Percentiles rank a stretch among this genome's conserved stretches.
Conservation (phyloP, 2,797 vertebrate species). For the Heliangelus exortis region DNA sequence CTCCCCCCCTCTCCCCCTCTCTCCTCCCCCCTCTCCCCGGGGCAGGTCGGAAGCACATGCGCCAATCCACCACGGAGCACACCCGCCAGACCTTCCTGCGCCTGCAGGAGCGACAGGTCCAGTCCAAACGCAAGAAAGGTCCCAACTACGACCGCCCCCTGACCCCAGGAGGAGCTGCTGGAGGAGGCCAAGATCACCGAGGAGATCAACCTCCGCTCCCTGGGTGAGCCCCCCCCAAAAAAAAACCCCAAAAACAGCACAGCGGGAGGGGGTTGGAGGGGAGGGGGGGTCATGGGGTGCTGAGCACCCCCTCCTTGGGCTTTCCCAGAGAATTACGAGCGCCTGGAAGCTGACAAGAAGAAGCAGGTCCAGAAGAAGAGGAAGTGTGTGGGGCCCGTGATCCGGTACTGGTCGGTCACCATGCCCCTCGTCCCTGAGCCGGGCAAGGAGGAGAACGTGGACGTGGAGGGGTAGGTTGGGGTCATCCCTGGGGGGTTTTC, state of each 20-base stretch:
- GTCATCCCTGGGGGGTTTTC: neutral
- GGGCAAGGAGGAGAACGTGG: slow-evolving; percentile 92
- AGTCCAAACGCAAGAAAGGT: slow-evolving; percentile 89
- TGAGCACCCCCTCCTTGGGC: neutral
- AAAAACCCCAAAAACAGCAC: too few relatives aligned
- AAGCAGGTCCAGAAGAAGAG: slow-evolving; percentile 95
- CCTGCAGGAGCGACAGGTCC: slow-evolving; percentile 92
- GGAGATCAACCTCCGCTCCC: slow-evolving; percentile 91
- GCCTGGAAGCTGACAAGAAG: slow-evolving; percentile 95
- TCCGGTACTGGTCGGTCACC: slow-evolving; percentile 91
- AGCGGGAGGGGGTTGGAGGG: too few relatives aligned
- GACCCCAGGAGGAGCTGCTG: slow-evolving; percentile 93
- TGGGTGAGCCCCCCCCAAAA: slow-evolving; percentile 81
- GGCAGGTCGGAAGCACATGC: slow-evolving; percentile 92
- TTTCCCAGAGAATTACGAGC: slow-evolving; percentile 91
- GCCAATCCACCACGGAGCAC: slow-evolving; percentile 94
- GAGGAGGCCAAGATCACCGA: slow-evolving; percentile 93
- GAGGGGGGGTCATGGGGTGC: accelerated
- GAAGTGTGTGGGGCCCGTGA: slow-evolving; percentile 88
- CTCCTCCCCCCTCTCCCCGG: neutral
- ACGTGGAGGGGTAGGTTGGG: slow-evolving; percentile 89
- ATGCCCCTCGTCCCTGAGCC: slow-evolving; percentile 90
- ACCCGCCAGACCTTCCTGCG: slow-evolving; percentile 93
- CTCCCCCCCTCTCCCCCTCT: too few relatives aligned
- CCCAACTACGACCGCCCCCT: slow-evolving; percentile 86